These are phyloP conservation scores for Drosophila kikkawai DNA, from an alignment of 1,140 invertebrate species.

Conservation along the genomic window DNA sequence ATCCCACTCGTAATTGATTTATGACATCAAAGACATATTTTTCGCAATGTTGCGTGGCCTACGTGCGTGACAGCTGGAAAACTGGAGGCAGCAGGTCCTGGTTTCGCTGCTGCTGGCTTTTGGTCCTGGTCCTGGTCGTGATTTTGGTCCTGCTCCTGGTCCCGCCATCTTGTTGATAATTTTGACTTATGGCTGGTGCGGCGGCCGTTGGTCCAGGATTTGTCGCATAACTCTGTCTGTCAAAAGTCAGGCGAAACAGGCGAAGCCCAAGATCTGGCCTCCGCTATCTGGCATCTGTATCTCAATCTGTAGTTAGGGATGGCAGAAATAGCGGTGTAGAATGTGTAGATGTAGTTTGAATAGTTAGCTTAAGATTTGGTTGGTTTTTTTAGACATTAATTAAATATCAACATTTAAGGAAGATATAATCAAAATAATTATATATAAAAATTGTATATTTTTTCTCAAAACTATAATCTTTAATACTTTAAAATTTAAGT, in stretches of 20 bases:
- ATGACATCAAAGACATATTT: constrained; percentile 85
- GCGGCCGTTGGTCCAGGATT: constrained; percentile 70
- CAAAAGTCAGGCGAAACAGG: constrained; percentile 22
- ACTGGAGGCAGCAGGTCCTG: constrained; percentile 26
- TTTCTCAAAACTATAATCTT: not conserved
- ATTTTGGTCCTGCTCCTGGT: constrained; percentile 47
- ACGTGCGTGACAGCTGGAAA: constrained; percentile 80
- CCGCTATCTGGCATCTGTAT: constrained; percentile 13
- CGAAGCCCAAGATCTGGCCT: constrained; percentile 23
- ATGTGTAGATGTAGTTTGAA: not conserved
- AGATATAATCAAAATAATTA: not conserved
- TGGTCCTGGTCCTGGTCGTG: constrained; percentile 36
- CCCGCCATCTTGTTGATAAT: constrained; percentile 82
- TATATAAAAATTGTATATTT: too few relatives aligned
- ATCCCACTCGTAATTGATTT: constrained; percentile 83
- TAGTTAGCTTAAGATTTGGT: not conserved
- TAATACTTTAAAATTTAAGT: not conserved
- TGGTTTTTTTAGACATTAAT: not conserved
- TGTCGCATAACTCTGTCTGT: constrained; percentile 76
- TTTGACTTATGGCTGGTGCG: constrained; percentile 81
- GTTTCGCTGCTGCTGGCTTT: constrained; percentile 1
- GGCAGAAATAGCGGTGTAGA: not conserved
- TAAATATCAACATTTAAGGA: not conserved
- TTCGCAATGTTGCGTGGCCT: constrained; percentile 84
- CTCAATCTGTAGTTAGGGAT: constrained; percentile 12